Evolutionary conservation across 2,797 vertebrate genomes (phyloP), one percentile per base, ranked within the genome.

Genomic region (Aulostomus chinensis): DNA sequence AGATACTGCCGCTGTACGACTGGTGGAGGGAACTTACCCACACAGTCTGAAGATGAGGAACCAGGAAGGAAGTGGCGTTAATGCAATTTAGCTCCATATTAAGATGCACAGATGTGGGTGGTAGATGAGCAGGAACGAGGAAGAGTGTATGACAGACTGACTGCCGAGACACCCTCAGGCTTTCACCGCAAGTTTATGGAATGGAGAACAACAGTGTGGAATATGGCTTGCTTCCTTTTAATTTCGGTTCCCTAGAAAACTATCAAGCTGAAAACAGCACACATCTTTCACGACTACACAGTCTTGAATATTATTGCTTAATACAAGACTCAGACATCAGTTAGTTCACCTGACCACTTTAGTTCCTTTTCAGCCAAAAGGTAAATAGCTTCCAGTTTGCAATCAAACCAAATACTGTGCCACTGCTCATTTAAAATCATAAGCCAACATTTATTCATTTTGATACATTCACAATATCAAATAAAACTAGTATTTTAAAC

Each of bases 1-100:
- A 80, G 63, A 65, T 42, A 66, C 61, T 68, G 56, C 26, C 60
- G 58, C n/a, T 24, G 60, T 31, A 12, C 21, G 54, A 52, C 53
- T 73, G 42, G 47, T 20, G 16, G 56, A 54, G 41, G 73, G 21
- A 60, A 62, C 31, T 4, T 22, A 50, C 54, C 16, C 47, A 65
- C 58, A 69, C 40, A 43, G 43, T 33, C 56, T 41, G 42, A 25
- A 52, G 55, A 71, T 56, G 46, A 76, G 73, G 54, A 50, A 43
- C 20, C 31, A 37, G 15, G 24, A 43, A 58, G 37, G 56, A 71
- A 50, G 45, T 24, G 24, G 58, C 25, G 40, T 35, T 38, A 24
- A 45, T 47, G 34, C 8, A 46, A 33, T 35, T 13, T 21, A 13
- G 7, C 45, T 68, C 40, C 66, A 39, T 51, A 66, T 60, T 26